Evolutionary conservation across 2,113 vertebrate genomes (phyloP).

Genomic region (Dromaius novaehollandiae): DNA sequence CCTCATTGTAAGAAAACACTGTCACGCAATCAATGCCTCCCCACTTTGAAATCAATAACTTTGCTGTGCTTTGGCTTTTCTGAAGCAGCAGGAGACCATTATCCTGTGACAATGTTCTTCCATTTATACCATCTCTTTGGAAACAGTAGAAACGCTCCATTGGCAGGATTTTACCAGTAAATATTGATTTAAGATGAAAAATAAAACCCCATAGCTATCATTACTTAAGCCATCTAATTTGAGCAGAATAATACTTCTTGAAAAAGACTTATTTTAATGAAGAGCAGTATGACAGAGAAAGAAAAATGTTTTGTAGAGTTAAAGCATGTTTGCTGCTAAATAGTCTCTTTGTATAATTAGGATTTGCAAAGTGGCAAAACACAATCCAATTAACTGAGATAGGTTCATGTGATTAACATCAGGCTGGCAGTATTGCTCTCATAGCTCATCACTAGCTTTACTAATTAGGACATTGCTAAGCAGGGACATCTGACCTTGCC

Average conservation of each 20-base stretch:
- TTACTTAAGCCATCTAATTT: not conserved
- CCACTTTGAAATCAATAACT: not conserved
- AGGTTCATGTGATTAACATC: constrained; percentile 48
- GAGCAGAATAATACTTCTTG: not conserved
- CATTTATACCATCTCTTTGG: not conserved
- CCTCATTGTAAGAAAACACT: not conserved
- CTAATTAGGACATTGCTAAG: constrained; percentile 13
- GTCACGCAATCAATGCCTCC: not conserved
- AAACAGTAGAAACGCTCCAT: not conserved
- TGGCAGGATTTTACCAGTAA: not conserved
- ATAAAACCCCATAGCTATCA: not conserved
- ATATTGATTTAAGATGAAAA: not conserved
- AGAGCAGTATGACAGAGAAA: not conserved
- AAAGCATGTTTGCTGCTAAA: constrained; percentile 3
- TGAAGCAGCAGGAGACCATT: not conserved
- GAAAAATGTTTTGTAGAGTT: not conserved
- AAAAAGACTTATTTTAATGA: not conserved
- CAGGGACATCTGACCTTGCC: constrained; percentile 31
- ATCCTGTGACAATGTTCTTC: not conserved
- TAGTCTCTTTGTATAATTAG: constrained; percentile 13
- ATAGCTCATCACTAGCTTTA: constrained; percentile 19
- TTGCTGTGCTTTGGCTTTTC: not conserved
- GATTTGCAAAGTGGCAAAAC: constrained; percentile 32
- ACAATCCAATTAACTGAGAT: constrained; percentile 49
- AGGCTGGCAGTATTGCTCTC: constrained; percentile 17